Evolutionary conservation across 1,140 invertebrate species (phyloP).

Genomic region (Venturia canescens): DNA sequence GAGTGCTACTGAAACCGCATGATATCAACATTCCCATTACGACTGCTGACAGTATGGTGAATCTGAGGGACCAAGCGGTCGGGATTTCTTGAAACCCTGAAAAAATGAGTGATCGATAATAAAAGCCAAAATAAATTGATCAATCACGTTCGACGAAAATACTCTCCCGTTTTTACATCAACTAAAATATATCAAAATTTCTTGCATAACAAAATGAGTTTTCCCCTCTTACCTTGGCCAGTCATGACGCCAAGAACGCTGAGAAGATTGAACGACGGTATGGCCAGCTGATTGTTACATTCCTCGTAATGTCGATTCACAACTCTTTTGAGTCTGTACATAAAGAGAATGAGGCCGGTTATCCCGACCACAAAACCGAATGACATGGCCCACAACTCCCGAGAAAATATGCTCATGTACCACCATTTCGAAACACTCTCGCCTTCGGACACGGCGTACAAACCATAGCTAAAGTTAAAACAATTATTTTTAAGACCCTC

Average conservation of each 20-base stretch:
- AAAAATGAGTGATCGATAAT: slow-evolving; percentile 17
- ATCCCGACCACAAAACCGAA: slow-evolving; percentile 10
- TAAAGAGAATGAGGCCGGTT: slow-evolving; percentile 40
- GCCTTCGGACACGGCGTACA: slow-evolving; percentile 58
- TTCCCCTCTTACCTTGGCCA: slow-evolving; percentile 57
- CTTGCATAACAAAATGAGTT: no score
- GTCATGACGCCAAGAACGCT: slow-evolving; percentile 57
- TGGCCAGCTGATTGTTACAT: slow-evolving; percentile 54
- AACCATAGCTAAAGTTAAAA: slow-evolving; percentile 51
- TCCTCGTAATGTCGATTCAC: slow-evolving; percentile 41
- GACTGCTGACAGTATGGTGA: slow-evolving; percentile 56
- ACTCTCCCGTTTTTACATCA: no score
- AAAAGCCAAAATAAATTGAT: neutral
- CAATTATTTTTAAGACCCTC: slow-evolving; percentile 34
- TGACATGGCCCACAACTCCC: slow-evolving; percentile 48
- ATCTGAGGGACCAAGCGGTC: slow-evolving; percentile 56
- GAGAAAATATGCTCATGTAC: slow-evolving; percentile 60
- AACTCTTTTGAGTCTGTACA: slow-evolving; percentile 54
- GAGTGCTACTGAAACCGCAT: slow-evolving; percentile 60
- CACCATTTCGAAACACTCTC: slow-evolving; percentile 55
- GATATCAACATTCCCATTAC: slow-evolving; percentile 62
- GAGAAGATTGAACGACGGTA: slow-evolving; percentile 55
- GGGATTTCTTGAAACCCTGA: slow-evolving; percentile 62
- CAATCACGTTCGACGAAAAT: no score
- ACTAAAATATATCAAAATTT: no score